phyloP scores from a whole-genome alignment of 2,797 vertebrate species.

The Calcarius lapponicus region DNA sequence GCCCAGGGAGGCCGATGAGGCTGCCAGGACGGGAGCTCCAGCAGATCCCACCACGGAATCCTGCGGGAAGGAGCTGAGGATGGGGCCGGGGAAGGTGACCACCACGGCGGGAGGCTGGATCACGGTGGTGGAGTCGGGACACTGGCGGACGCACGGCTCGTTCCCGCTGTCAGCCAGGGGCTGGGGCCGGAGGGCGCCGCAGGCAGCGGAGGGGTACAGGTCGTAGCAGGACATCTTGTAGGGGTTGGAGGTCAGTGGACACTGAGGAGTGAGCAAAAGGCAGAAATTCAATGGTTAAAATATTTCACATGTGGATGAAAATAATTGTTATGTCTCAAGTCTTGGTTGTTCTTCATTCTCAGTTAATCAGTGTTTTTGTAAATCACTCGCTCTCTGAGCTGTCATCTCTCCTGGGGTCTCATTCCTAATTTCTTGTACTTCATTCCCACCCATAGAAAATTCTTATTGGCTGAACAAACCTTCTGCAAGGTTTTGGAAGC shows the following conservation, averaged over 20 bases:
- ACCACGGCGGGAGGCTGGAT: not conserved
- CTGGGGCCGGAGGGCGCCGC: not conserved
- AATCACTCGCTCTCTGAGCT: accelerated
- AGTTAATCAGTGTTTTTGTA: not conserved
- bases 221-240: not conserved
- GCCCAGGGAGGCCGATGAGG: not conserved
- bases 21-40: not conserved
- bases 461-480: not conserved
- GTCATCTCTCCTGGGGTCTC: not conserved
- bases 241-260: not conserved
- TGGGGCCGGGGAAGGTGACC: not conserved
- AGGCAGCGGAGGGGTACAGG: not conserved
- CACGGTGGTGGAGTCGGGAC: not conserved
- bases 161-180: not conserved
- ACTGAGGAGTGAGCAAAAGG: not conserved
- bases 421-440: not conserved
- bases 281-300: not conserved
- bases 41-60: not conserved
- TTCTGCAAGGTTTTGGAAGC: not conserved
- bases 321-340: not conserved
- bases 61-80: constrained; percentile 24
- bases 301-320: not conserved
- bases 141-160: not conserved
- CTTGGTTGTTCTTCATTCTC: not conserved
- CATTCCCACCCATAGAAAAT: not conserved